Conservation (phyloP, 2,113 vertebrate genomes). For the Alces alces region DNA sequence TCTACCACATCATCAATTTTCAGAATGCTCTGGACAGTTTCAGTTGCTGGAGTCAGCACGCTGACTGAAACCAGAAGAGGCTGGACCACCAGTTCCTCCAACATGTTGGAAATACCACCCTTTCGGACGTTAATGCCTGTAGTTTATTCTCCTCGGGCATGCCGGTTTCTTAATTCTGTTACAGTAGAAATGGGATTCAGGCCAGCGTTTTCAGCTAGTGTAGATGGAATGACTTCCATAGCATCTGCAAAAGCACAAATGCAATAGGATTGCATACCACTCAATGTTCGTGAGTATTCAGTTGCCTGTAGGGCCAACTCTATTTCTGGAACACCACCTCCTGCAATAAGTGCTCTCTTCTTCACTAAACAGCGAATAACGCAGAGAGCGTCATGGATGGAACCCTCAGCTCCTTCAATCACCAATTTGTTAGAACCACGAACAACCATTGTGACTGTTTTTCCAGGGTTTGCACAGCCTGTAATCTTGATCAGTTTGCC, state of each 20-base stretch:
- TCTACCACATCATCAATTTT: slow-evolving; percentile 98
- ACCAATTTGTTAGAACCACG: slow-evolving; percentile 98
- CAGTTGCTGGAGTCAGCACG: slow-evolving; percentile 92
- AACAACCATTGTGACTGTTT: slow-evolving; percentile 95
- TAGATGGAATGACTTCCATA: slow-evolving; percentile 95
- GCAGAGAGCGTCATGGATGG: slow-evolving; percentile 97
- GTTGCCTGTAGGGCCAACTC: slow-evolving; percentile 94
- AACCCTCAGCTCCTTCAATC: slow-evolving; percentile 97
- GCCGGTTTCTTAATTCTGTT: slow-evolving; percentile 95
- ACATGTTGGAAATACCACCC: slow-evolving; percentile 99
- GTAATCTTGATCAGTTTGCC: slow-evolving; percentile 97
- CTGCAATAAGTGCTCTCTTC: slow-evolving; percentile 97
- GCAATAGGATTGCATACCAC: slow-evolving; percentile 97
- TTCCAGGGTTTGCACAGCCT: slow-evolving; percentile 92
- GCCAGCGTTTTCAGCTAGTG: slow-evolving; percentile 95
- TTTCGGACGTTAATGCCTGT: slow-evolving; percentile 98
- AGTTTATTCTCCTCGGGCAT: slow-evolving; percentile 95
- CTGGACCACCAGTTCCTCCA: slow-evolving; percentile 98
- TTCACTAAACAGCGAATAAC: slow-evolving; percentile 98
- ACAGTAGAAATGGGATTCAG: slow-evolving; percentile 98
- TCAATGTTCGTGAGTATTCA: slow-evolving; percentile 89
- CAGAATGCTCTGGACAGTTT: slow-evolving; percentile 97
- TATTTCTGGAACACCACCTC: slow-evolving; percentile 96
- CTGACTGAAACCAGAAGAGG: slow-evolving; percentile 95
- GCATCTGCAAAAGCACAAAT: slow-evolving; percentile 94